Evolutionary conservation across 2,888 invertebrate species (phyloP).

Genomic region (Sarcophaga rosellei): DNA sequence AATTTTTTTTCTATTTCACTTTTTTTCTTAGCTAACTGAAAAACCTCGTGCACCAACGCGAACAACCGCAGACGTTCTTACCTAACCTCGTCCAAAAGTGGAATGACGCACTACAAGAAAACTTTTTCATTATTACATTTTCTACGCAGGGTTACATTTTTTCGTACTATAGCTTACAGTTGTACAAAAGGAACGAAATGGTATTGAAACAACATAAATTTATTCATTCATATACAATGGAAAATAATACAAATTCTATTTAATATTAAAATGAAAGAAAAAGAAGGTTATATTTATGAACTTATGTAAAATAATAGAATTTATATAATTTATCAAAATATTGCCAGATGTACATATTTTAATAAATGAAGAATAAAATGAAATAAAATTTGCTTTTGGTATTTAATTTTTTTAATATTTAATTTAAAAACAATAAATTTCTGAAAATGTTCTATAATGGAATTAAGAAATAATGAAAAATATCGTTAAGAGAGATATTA

Average conservation of each 20-base stretch:
- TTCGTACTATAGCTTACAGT: not conserved
- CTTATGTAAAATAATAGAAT: too few species aligned
- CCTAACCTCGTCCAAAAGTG: conserved; percentile 81
- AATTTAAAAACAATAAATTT: too few species aligned
- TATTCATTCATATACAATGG: not conserved
- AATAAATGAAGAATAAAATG: too few species aligned
- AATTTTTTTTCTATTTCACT: conserved; percentile 10
- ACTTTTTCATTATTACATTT: conserved; percentile 37
- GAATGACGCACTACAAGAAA: conserved; percentile 73
- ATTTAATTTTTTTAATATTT: too few species aligned
- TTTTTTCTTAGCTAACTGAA: conserved; percentile 23
- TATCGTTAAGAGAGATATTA: too few species aligned
- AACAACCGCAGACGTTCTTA: conserved; percentile 76
- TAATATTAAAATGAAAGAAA: not conserved
- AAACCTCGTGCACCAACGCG: conserved; percentile 72
- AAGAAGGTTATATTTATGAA: not conserved
- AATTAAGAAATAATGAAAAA: too few species aligned
- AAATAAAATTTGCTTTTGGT: too few species aligned
- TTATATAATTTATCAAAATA: too few species aligned
- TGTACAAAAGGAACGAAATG: not conserved
- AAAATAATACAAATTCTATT: not conserved
- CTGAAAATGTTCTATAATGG: too few species aligned
- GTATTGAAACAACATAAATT: not conserved
- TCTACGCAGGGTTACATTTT: conserved; percentile 20
- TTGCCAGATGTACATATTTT: too few species aligned